phyloP scores from a whole-genome alignment of 1,140 invertebrate genomes.

The Lepidurus packardi region DNA sequence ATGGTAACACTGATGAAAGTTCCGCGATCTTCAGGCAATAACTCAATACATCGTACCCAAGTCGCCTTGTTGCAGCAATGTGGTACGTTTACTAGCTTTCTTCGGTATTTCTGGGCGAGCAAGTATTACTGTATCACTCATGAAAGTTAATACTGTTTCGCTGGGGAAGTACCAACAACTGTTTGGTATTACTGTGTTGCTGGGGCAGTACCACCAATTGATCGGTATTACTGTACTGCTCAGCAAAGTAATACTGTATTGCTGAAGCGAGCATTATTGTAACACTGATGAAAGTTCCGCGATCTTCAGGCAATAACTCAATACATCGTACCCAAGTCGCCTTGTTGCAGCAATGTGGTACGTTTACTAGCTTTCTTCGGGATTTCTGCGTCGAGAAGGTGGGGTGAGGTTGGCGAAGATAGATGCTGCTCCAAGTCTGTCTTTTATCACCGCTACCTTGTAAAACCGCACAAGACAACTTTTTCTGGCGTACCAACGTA shows the following conservation, averaged over 20 bases:
- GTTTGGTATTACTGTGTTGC: too few relatives aligned
- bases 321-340: not conserved
- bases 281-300: not conserved
- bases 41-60: not conserved
- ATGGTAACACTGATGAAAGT: not conserved
- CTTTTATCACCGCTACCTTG: not conserved
- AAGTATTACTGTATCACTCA: too few relatives aligned
- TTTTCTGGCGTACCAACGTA: not conserved
- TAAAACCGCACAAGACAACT: constrained; percentile 7
- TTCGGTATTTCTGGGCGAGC: too few relatives aligned
- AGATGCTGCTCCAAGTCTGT: not conserved
- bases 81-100: too few relatives aligned
- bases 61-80: too few relatives aligned
- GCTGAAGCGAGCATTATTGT: too few relatives aligned
- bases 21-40: not conserved
- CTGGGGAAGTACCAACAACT: too few relatives aligned
- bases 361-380: not conserved
- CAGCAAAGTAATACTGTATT: too few relatives aligned
- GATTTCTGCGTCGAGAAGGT: not conserved
- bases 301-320: not conserved
- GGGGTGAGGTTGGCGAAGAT: not conserved
- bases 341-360: not conserved
- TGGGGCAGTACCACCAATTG: too few relatives aligned
- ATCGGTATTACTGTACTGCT: too few relatives aligned
- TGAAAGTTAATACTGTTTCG: too few relatives aligned